Evolutionary conservation across 2,113 vertebrate species (phyloP), one percentile per base, ranked within the genome.

Genomic region (Alectura lathami): DNA sequence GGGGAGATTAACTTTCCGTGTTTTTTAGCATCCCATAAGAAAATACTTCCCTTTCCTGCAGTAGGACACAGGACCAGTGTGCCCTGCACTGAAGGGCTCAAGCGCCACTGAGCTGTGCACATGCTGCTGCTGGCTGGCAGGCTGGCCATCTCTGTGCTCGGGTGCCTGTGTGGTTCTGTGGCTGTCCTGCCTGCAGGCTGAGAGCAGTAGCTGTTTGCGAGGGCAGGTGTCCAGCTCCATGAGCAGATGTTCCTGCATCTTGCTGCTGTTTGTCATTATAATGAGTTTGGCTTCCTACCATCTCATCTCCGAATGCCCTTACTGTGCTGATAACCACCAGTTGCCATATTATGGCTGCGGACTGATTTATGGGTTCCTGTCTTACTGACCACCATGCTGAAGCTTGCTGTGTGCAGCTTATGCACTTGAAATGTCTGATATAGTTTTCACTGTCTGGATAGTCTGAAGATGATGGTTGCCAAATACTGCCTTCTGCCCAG

Each of bases 231-330:
- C 80, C 14, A 15, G 64, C 93, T 83, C 93, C 48, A 72, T 0
- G 13, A 83, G 60, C 91, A 96, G 93, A 68, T 3, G 38, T 38
- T 94, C 70, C 90, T 78, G 60, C 82, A 79, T 12, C 84, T 83
- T 87, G 76, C 42, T 66, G 84, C 88, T 93, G 86, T 92, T 96
- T 94, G 87, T 94, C 89, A 90, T 85, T 80, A 17, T 95, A 96
- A 97, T 80, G 95, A 94, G 62, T 88, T 88, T 96, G 92, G 94
- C 95, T 79, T 8, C 79, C 84, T 70, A 69, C 80, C 79, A 48
- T 87, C 76, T 92, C 68, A 8, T 75, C 86, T 67, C 91, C 0
- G 2, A 77, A 27, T 48, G 72, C 59, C 69, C 78, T 74, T 62
- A 50, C 74, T 72, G 85, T 53, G 72, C 47, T 68, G 29, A 14